phyloP scores from a whole-genome alignment of 2,888 invertebrate species.

The Drosophila anomalata region DNA sequence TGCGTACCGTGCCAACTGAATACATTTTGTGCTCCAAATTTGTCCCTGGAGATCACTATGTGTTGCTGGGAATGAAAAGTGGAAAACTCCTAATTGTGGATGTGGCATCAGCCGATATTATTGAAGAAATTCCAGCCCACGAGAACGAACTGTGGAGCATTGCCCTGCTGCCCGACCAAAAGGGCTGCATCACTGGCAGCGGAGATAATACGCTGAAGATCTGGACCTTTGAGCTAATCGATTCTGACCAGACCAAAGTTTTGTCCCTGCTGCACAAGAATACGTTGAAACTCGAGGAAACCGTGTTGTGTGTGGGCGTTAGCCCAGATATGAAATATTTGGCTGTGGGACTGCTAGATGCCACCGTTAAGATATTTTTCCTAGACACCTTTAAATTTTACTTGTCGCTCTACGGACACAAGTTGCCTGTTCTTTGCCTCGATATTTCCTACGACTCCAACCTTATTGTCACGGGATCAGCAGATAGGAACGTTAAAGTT shows the following conservation, averaged over 20 bases:
- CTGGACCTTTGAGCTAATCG: conserved; percentile 95
- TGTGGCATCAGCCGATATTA: conserved; percentile 90
- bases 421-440: conserved; percentile 95
- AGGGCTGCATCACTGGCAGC: conserved; percentile 93
- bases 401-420: conserved; percentile 97
- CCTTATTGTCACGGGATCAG: conserved; percentile 96
- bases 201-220: conserved; percentile 95
- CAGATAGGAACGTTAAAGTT: conserved; percentile 97
- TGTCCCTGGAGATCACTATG: conserved; percentile 95
- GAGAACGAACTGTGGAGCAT: conserved; percentile 91
- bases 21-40: conserved; percentile 90
- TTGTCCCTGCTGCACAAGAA: conserved; percentile 91
- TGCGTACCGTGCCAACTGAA: conserved; percentile 88
- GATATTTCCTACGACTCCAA: conserved; percentile 96
- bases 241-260: conserved; percentile 86
- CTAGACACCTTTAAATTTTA: conserved; percentile 98
- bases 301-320: conserved; percentile 91
- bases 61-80: conserved; percentile 93
- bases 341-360: conserved; percentile 95
- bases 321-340: conserved; percentile 94
- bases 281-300: conserved; percentile 94
- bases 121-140: conserved; percentile 94
- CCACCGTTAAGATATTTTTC: conserved; percentile 97
- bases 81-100: conserved; percentile 93
- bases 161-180: conserved; percentile 91